Base-by-base conservation (phyloP, 2,888 invertebrate genomes). In the Amaurobius ferox region DNA sequence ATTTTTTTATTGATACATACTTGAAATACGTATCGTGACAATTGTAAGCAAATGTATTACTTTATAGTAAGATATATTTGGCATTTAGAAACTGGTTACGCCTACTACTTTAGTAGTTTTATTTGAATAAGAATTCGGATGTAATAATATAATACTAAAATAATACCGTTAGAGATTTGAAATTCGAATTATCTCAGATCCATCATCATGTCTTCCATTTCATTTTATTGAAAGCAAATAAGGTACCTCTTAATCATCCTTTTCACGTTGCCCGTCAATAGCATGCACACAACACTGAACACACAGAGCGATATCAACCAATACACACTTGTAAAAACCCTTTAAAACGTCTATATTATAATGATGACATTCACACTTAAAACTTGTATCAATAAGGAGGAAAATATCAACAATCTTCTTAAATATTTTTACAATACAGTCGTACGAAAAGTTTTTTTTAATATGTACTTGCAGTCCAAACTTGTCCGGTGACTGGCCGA, bases 331-430 rank as follows among this genome's bases (percentile, higher is more conserved):
- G 68, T 81, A 81, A 81, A 83, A 83, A 83, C 77, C 28, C 48
- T 64, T 71, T 68, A 83, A 83, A 83, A 83, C 76, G 77, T 70
- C 77, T 32, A 83, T 77, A 62, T 30, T 81, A 74, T 55, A 61
- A 44, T 71, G 28, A 77, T 77, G 70, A 83, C 83, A 83, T 77
- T 39, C 71, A 83, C 83, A 83, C 76, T 66, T 77, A 83, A 83
- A 77, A 83, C 71, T 77, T 77, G 70, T 70, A 83, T 83, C 62
- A 76, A 68, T 66, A 9, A 76, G 66, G 70, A 77, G 71, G 83
- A 70, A 74, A 83, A 83, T 73, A 83, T 76, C 44, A 77, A 76
- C 76, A 67, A 16, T 32, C 55, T 13, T 62, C 77, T 39, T 70
- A 44, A 29, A 76, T 76, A 16, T 44, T 70, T 70, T 68, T 76